phyloP scores from a whole-genome alignment of 2,797 vertebrate species.

The Paratrypauchen microcephalus region DNA sequence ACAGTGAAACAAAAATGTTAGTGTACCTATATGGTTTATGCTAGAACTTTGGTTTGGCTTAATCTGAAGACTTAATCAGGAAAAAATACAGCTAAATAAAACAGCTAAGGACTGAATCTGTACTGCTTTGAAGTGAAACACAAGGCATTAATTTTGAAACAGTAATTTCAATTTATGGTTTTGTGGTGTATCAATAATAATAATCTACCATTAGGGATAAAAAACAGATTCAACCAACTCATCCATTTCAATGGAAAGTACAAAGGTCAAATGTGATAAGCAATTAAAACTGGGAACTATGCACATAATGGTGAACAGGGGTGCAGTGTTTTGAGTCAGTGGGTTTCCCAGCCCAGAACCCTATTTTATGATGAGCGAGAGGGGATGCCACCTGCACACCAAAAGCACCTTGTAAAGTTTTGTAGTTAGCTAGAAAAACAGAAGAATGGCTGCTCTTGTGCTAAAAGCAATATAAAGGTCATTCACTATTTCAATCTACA shows the following conservation, averaged over 20 bases:
- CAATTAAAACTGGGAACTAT: background rate
- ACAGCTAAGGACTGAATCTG: background rate
- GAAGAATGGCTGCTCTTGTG: constrained; percentile 19
- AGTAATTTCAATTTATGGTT: background rate
- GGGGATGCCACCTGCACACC: constrained; percentile 65
- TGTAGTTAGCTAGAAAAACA: constrained; percentile 30
- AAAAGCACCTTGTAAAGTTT: constrained; percentile 70
- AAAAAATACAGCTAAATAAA: background rate
- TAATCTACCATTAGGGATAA: background rate
- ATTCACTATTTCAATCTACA: background rate
- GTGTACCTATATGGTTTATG: background rate
- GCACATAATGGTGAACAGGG: constrained; percentile 45
- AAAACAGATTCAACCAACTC: background rate
- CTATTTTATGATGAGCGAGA: constrained; percentile 55
- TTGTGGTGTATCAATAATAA: background rate
- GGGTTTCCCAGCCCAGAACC: constrained; percentile 47
- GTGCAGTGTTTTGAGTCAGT: constrained; percentile 59
- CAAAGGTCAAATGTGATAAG: background rate
- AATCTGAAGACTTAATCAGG: background rate
- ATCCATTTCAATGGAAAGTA: background rate
- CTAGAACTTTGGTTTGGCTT: background rate
- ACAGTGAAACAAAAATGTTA: too few relatives aligned
- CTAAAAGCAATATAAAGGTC: background rate
- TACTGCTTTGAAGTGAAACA: background rate
- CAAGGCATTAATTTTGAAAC: background rate